Evolutionary conservation across 2,797 vertebrate genomes (phyloP), one percentile per base, ranked within the genome.

Genomic region (Sebastes trivittatus): DNA sequence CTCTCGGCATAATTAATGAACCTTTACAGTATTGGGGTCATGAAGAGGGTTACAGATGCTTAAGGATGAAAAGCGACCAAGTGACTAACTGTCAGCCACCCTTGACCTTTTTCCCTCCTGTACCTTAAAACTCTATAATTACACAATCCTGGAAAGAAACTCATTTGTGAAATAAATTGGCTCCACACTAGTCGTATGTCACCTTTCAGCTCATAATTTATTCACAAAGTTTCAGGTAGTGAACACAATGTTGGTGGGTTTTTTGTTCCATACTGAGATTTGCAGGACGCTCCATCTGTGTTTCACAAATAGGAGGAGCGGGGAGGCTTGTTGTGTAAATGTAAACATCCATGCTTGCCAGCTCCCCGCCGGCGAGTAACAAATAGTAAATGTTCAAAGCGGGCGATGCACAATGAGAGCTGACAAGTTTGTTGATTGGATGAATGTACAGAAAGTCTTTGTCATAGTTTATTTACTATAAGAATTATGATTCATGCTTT

Each of bases 1-100:
- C 71, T 73, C 32, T 60, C 8, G 1, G 76, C 65, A 75, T 92
- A 91, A 92, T 93, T 56, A 91, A 90, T 87, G 84, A 83, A 77
- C 72, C 76, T 82, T 69, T 83, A 82, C 59, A 72, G 73, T 63
- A 22, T n/a, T 7, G 65, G 80, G 87, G 87, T 90, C 87, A 80
- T 6, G n/a, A 20, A 58, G 34, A 78, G 78, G 79, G 87, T 77
- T 61, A 67, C 13, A 54, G 30, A 81, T 54, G 73, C 61, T 82
- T 71, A 56, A 83, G 81, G 80, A 83, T 87, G 56, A 91, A 89
- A 80, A 83, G 70, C 7, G 22, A 78, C 59, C 13, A 30, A 73
- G 46, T 61, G 49, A 67, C 71, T 70, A 67, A 90, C 72, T 63
- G 75, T 78, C 83, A 72, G 66, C 34, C 9, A 69, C 72, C 71